Base-by-base conservation (phyloP, 2,113 vertebrate species). In the Chionodraco myersi region DNA sequence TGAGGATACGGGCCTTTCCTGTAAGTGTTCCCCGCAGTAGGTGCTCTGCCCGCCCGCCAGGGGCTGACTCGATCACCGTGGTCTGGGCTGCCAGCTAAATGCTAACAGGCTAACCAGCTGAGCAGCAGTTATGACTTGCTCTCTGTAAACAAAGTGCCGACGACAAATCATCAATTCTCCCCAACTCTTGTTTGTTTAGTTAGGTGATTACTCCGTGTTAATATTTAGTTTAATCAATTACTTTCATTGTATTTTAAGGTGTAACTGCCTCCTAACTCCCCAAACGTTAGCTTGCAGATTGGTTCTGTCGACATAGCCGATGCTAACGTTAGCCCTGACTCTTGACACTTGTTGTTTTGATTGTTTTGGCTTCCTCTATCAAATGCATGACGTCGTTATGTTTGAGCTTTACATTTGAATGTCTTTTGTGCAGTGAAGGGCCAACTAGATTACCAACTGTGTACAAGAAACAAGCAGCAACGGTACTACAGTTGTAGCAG, bases 1-100 rank as follows among this genome's bases (percentile, higher is more conserved):
- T 98, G 97, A 95, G 97, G 96, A 98, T 98, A 96, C 96, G 97
- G 94, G 97, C 97, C 91, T 98, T 98, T 96, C 97, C 97, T 94
- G 97, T 98, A 94, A 98, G 97, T 96, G 81, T 82, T 76, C 72
- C 6, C 90, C 91, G 92, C 86, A 57, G 86, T 77, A 54, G 71
- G 77, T 10, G 82, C 86, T 63, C 48, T 72, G 88, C 1, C 12
- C 51, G 74, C 52, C 92, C 34, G 76, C 16, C 62, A 12, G 75
- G 21, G 54, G 26, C 14, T 18, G 80, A 94, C 92, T 82, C 84
- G 84, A 93, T 58, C 79, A 48, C 86, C 94, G 94, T 36, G 92
- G 93, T 80, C 85, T 70, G 52, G 26, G 81, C 63, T 79, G 54
- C 23, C 23, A 36, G 87, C 87, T 87, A 82, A 9, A 53, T 63